phyloP scores from a whole-genome alignment of 1,140 invertebrate species.

The Musca vetustissima region DNA sequence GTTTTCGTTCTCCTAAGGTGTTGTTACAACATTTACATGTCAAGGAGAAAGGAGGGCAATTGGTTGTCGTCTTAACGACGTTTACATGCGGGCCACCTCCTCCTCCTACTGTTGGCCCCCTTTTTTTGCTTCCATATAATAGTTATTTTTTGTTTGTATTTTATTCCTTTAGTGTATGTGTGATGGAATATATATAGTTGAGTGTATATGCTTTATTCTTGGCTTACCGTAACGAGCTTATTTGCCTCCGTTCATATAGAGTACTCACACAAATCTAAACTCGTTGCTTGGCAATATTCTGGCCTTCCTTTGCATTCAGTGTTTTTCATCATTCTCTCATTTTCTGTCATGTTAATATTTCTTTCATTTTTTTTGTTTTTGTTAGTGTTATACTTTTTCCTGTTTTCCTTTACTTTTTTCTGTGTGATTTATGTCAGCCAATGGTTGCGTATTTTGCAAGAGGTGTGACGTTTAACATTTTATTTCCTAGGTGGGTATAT shows the following conservation, averaged over 20 bases:
- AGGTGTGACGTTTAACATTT: constrained; percentile 42
- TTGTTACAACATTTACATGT: constrained; percentile 15
- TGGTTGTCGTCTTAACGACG: constrained; percentile 8
- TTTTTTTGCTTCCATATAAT: neutral
- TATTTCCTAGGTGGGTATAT: no score
- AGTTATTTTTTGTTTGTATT: neutral
- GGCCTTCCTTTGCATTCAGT: neutral
- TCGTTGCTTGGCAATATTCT: neutral
- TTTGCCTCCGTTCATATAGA: neutral
- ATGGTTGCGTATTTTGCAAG: constrained; percentile 51
- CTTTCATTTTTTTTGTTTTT: no score
- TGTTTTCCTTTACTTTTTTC: neutral
- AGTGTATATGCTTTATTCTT: neutral
- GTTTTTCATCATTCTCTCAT: neutral
- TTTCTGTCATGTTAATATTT: constrained; percentile 4
- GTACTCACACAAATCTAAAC: no score
- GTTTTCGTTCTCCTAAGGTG: constrained; percentile 34
- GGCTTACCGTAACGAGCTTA: constrained; percentile 17
- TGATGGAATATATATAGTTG: neutral
- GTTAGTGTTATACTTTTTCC: neutral
- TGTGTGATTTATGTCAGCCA: constrained; percentile 54
- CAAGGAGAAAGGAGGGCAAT: neutral
- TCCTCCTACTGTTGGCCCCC: neutral
- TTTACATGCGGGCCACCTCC: neutral
- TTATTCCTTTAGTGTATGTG: neutral